Conservation (phyloP, 2,113 vertebrate genomes). For the Salvelinus namaycush region DNA sequence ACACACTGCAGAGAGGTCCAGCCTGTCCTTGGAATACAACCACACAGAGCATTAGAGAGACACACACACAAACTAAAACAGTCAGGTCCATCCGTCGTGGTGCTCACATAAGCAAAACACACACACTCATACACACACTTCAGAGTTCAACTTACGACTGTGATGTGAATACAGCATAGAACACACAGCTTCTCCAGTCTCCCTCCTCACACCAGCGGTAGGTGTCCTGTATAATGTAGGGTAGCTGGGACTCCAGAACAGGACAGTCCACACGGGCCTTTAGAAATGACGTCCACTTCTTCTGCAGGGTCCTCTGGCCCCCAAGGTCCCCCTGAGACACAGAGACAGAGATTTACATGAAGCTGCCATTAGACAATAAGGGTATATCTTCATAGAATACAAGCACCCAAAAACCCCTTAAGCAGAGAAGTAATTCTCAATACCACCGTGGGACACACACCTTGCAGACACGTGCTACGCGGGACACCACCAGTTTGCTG, state of each 20-base stretch:
- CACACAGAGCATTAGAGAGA: no score
- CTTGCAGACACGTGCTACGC: slow-evolving; percentile 83
- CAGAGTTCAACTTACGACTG: slow-evolving; percentile 70
- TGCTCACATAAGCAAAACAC: neutral
- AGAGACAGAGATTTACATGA: neutral
- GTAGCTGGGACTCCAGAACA: slow-evolving; percentile 66
- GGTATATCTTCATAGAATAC: no score
- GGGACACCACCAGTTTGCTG: slow-evolving; percentile 75
- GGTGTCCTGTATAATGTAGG: slow-evolving; percentile 75
- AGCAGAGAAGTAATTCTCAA: no score
- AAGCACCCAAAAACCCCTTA: no score
- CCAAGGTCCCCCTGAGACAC: slow-evolving; percentile 73
- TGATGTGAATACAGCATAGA: slow-evolving; percentile 75
- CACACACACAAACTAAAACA: neutral
- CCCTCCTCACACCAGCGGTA: slow-evolving; percentile 67
- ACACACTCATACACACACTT: neutral
- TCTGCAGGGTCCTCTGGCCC: slow-evolving; percentile 74
- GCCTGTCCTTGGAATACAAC: no score
- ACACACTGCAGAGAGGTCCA: no score
- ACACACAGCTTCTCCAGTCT: slow-evolving; percentile 70
- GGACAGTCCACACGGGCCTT: slow-evolving; percentile 78
- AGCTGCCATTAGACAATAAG: no score
- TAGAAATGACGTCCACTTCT: slow-evolving; percentile 79
- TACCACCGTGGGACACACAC: slow-evolving; percentile 49
- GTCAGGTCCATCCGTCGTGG: neutral